Conservation (phyloP, 2,888 invertebrate genomes). For the Leptopterna dolabrata region DNA sequence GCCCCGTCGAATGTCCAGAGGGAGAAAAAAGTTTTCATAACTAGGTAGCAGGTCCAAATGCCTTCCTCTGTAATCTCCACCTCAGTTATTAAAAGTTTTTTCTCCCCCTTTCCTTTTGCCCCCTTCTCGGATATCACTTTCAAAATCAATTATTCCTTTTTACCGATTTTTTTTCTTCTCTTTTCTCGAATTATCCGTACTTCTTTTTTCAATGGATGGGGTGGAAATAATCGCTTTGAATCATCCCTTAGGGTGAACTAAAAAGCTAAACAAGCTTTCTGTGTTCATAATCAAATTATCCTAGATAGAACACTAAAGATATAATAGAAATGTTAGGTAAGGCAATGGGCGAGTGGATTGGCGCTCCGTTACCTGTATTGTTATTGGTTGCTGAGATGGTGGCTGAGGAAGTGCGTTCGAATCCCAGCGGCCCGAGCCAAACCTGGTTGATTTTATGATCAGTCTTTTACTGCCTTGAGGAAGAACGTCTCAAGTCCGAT, state of each 20-base stretch:
- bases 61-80: slow-evolving; percentile 11
- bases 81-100: slow-evolving; percentile 46
- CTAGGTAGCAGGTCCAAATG: slow-evolving; percentile 45
- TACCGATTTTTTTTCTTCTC: neutral
- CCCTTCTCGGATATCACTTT: slow-evolving; percentile 3
- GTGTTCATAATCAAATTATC: too few species aligned
- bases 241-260: neutral
- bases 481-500: too few species aligned
- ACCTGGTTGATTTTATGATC: too few species aligned
- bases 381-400: too few species aligned
- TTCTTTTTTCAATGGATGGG: neutral
- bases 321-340: too few species aligned
- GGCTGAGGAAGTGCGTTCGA: too few species aligned
- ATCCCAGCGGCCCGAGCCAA: too few species aligned
- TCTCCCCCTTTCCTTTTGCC: neutral
- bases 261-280: neutral
- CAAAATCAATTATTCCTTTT: slow-evolving; percentile 34
- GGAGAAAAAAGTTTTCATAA: slow-evolving; percentile 47
- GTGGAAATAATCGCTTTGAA: neutral
- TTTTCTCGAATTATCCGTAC: neutral
- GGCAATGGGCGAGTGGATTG: too few species aligned
- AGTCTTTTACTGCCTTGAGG: too few species aligned
- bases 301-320: too few species aligned
- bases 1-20: neutral
- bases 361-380: too few species aligned